Conservation (phyloP, 2,888 invertebrate species). For the Apotomis turbidana region DNA sequence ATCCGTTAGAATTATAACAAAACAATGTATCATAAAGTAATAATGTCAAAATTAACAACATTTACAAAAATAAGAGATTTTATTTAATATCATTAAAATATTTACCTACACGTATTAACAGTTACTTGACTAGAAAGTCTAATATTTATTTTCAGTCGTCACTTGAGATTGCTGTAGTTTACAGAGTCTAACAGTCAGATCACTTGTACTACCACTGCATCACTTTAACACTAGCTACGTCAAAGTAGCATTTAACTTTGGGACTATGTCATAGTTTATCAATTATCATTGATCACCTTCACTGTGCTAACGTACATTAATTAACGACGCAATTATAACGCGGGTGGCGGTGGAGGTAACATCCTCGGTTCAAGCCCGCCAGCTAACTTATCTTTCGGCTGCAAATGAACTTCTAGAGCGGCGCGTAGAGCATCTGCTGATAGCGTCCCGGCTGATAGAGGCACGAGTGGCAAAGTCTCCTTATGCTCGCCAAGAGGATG, state of each 20-base stretch:
- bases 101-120: background rate
- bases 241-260: background rate
- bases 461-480: conserved; percentile 27
- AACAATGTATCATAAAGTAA: no score
- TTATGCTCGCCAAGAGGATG: conserved; percentile 35
- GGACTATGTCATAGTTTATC: background rate
- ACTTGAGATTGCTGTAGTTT: conserved; percentile 4
- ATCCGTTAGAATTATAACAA: no score
- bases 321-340: background rate
- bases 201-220: background rate
- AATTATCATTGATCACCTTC: no score
- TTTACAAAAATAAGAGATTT: conserved; percentile 14
- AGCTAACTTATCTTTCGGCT: conserved; percentile 20
- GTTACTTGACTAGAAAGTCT: conserved; percentile 25
- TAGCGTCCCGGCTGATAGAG: conserved; percentile 22
- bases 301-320: no score
- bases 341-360: conserved; percentile 20
- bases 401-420: conserved; percentile 31
- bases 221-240: background rate
- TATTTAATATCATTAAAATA: conserved; percentile 16
- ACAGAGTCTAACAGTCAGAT: background rate
- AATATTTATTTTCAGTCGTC: conserved; percentile 9
- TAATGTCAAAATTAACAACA: background rate
- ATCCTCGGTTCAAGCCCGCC: conserved; percentile 14
- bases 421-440: conserved; percentile 39